phyloP scores from a whole-genome alignment of 1,140 invertebrate genomes.

The Brachionus paranguensis region DNA sequence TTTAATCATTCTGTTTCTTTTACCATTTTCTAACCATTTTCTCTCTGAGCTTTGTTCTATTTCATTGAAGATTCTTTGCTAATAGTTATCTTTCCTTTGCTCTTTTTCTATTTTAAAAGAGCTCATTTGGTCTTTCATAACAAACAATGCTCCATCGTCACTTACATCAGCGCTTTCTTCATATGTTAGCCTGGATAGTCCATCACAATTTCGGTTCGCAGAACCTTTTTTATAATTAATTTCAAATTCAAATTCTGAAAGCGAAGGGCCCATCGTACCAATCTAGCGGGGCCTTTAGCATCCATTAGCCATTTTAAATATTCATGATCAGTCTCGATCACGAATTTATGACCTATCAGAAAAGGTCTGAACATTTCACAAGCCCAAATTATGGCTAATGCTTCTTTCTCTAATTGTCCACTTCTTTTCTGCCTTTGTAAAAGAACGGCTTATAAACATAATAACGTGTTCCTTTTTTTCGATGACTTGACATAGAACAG shows the following conservation, averaged over 20 bases:
- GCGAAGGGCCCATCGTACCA: conserved; percentile 58
- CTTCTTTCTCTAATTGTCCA: background rate
- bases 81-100: too few relatives aligned
- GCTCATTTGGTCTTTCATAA: too few relatives aligned
- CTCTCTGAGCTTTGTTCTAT: background rate
- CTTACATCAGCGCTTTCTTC: too few relatives aligned
- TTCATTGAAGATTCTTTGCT: background rate
- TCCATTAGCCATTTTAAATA: too few relatives aligned
- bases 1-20: background rate
- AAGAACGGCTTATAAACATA: background rate
- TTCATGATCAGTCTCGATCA: conserved; percentile 44
- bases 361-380: background rate
- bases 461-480: background rate
- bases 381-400: background rate
- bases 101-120: too few relatives aligned
- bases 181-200: too few relatives aligned
- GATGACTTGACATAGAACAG: conserved; percentile 41
- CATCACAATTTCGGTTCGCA: conserved; percentile 43
- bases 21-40: background rate
- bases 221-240: conserved; percentile 51
- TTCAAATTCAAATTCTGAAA: conserved; percentile 56
- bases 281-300: too few relatives aligned
- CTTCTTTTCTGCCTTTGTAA: background rate
- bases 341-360: background rate
- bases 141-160: too few relatives aligned